Percentiles rank a stretch among this genome's conserved stretches.
Evolutionary conservation across 1,140 invertebrate genomes (phyloP).

Genomic region (Globodera rostochiensis): DNA sequence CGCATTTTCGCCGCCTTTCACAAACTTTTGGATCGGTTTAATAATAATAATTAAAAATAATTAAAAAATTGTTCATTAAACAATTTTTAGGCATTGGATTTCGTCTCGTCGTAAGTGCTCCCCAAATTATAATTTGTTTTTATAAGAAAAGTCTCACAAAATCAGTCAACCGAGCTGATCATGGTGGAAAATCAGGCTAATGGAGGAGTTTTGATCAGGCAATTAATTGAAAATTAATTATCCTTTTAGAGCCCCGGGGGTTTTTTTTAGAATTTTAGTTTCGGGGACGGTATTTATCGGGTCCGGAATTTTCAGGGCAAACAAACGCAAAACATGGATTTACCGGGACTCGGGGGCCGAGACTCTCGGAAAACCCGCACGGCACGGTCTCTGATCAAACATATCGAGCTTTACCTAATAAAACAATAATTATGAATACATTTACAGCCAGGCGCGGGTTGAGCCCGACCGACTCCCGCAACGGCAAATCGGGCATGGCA

Average conservation of each 20-base stretch:
- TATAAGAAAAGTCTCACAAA: neutral
- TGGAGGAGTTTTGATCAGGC: neutral
- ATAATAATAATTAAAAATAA: neutral
- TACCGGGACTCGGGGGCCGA: too few species aligned
- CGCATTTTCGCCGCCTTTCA: neutral
- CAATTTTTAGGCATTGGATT: conserved; percentile 5
- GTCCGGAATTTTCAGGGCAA: neutral
- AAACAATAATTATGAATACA: neutral
- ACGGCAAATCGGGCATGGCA: conserved; percentile 7
- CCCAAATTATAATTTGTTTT: neutral
- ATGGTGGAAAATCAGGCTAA: neutral
- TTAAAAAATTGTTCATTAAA: neutral
- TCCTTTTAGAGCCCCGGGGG: too few species aligned
- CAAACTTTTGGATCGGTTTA: conserved; percentile 1
- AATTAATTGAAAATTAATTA: neutral
- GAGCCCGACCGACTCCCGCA: neutral
- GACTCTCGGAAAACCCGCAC: too few species aligned
- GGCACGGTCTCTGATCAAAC: too few species aligned
- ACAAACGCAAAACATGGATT: neutral
- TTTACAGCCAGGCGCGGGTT: conserved; percentile 2
- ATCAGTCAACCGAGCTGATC: neutral
- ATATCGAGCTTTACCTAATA: too few species aligned
- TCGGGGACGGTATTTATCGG: neutral
- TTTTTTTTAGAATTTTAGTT: too few species aligned
- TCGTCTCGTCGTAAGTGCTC: conserved; percentile 3